Conservation (phyloP, 30 jellyfish, hydroid and myxozoan genomes). For the Aurelia coerulea region DNA sequence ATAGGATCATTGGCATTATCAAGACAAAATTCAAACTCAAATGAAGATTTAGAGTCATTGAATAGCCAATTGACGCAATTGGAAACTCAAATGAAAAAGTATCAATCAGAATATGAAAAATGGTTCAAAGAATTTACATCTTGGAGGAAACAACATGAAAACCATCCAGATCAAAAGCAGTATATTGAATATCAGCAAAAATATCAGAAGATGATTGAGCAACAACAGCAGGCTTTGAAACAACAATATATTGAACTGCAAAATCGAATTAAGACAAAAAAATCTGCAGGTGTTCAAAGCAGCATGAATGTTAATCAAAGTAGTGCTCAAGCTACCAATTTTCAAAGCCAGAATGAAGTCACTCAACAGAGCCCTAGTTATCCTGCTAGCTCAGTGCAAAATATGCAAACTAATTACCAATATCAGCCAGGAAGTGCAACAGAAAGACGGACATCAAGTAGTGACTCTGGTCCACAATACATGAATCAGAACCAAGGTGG, state of each 20-base stretch:
- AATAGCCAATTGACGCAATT: conserved; percentile 56
- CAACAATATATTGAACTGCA: conserved; percentile 81
- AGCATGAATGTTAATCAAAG: neutral
- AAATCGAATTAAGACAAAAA: conserved; percentile 48
- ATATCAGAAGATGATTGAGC: conserved; percentile 86
- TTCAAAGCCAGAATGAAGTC: too few relatives aligned
- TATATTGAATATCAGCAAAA: conserved; percentile 87
- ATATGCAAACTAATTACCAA: too few relatives aligned
- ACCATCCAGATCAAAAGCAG: conserved; percentile 93
- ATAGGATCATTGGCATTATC: conserved; percentile 36
- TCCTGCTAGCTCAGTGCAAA: too few relatives aligned
- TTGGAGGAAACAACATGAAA: conserved; percentile 94
- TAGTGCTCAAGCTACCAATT: neutral
- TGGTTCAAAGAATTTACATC: conserved; percentile 87
- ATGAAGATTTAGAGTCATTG: conserved; percentile 53
- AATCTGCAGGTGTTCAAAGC: neutral
- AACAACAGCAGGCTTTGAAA: conserved; percentile 82
- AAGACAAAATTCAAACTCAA: conserved; percentile 17
- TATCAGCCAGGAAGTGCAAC: too few relatives aligned
- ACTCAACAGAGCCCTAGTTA: too few relatives aligned
- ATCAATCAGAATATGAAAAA: conserved; percentile 86
- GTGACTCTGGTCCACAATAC: neutral
- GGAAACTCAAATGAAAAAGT: conserved; percentile 85
- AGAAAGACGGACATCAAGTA: neutral
- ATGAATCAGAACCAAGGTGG: neutral